phyloP scores from a whole-genome alignment of 2,888 invertebrate species.

The Zaprionus lineosus region DNA sequence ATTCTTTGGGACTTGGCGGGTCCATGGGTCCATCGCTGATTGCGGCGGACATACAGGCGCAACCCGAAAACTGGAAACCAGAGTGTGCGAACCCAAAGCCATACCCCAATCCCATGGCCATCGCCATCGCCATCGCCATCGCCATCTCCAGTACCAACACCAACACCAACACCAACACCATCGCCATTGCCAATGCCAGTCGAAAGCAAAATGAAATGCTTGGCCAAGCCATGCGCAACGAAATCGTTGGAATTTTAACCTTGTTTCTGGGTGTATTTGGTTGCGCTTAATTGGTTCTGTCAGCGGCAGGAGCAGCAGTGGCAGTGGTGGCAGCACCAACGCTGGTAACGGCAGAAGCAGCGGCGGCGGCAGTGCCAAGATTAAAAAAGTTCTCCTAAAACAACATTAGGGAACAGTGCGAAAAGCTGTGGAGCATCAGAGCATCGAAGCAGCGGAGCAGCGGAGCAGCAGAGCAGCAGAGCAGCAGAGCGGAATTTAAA shows the following conservation, averaged over 20 bases:
- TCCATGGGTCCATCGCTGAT: constrained; percentile 27
- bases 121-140: neutral
- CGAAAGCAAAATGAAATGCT: constrained; percentile 47
- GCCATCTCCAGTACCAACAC: neutral
- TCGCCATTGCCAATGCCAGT: constrained; percentile 37
- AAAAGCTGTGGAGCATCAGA: constrained; percentile 5
- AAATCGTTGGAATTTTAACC: constrained; percentile 77
- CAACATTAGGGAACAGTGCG: constrained; percentile 67
- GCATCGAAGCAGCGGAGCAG: too few relatives aligned
- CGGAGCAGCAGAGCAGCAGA: constrained; percentile 6
- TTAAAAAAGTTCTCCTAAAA: constrained; percentile 77
- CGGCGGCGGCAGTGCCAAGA: constrained; percentile 53
- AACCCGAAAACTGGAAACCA: neutral
- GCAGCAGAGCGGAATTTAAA: constrained; percentile 61
- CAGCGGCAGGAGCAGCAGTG: constrained; percentile 59
- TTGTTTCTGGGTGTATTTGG: constrained; percentile 69
- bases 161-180: neutral
- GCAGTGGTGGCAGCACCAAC: constrained; percentile 19
- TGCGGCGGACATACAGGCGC: constrained; percentile 40
- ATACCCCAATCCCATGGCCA: constrained; percentile 2
- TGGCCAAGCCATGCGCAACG: constrained; percentile 65
- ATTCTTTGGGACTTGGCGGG: neutral
- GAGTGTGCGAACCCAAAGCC: neutral
- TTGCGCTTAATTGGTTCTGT: constrained; percentile 79
- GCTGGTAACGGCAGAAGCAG: neutral